Conservation (phyloP, 2,888 invertebrate genomes). For the Mellilla xanthometata region DNA sequence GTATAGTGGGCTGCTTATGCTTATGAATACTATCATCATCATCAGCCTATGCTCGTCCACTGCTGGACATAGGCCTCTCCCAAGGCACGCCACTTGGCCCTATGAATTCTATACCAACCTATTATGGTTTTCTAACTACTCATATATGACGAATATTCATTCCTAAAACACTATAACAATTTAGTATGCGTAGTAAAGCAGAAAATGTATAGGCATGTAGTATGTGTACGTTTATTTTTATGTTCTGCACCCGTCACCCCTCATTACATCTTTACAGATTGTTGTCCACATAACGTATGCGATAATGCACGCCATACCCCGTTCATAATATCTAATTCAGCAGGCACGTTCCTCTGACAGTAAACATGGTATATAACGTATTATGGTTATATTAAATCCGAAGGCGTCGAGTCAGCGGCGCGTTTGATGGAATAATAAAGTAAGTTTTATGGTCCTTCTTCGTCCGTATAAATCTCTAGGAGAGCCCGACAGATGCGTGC, state of each 20-base stretch:
- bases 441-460: conserved; percentile 62
- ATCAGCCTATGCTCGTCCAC: no score
- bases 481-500: conserved; percentile 52
- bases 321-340: conserved; percentile 23
- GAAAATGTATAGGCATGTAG: no score
- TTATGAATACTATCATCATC: no score
- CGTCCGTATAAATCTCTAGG: conserved; percentile 54
- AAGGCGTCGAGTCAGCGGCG: conserved; percentile 46
- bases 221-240: no score
- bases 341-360: conserved; percentile 23
- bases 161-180: no score
- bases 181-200: no score
- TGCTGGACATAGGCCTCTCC: no score
- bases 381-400: conserved; percentile 42
- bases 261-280: neutral
- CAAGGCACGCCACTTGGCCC: no score
- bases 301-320: conserved; percentile 18
- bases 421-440: conserved; percentile 68
- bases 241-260: neutral
- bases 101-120: no score
- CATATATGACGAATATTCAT: no score
- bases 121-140: no score
- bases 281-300: conserved; percentile 1
- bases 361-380: conserved; percentile 34
- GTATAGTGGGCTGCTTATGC: no score